Evolutionary conservation across 35 echinoderm and acorn worm species (phyloP).

Genomic region (Amphiura filiformis): DNA sequence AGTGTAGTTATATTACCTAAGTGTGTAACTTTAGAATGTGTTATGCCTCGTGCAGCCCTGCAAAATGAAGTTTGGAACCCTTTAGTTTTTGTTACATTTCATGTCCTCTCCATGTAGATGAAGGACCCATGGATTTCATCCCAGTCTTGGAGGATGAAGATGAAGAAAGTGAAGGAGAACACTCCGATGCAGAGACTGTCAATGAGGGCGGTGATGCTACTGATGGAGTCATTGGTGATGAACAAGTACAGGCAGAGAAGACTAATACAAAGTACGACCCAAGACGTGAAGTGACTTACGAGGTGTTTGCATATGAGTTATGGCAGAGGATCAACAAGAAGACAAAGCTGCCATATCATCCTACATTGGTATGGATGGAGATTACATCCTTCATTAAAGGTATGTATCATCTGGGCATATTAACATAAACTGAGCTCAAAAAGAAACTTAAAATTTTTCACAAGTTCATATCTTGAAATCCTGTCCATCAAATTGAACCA

Average conservation of each 20-base stretch:
- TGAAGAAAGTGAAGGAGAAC: slow-evolving; percentile 10
- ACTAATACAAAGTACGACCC: slow-evolving; percentile 11
- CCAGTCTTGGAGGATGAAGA: slow-evolving; percentile 30
- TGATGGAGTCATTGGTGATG: neutral
- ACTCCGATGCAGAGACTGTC: neutral
- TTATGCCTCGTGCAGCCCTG: no score
- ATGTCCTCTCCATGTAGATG: neutral
- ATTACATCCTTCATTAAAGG: slow-evolving; percentile 57
- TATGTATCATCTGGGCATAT: neutral
- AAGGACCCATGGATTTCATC: neutral
- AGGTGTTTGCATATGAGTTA: slow-evolving; percentile 43
- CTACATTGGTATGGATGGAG: slow-evolving; percentile 61
- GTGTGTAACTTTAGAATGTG: no score
- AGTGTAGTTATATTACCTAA: no score
- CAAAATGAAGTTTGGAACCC: no score
- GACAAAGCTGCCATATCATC: slow-evolving; percentile 28
- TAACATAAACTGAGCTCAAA: no score
- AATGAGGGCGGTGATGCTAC: slow-evolving; percentile 9
- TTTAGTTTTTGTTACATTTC: no score
- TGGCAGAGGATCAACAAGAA: slow-evolving; percentile 54
- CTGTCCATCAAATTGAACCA: no score
- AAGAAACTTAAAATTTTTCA: no score
- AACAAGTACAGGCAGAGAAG: neutral
- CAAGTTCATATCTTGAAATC: no score
- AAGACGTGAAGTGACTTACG: slow-evolving; percentile 42